Evolutionary conservation across 2,797 vertebrate genomes (phyloP).

Genomic region (Capromys pilorides): DNA sequence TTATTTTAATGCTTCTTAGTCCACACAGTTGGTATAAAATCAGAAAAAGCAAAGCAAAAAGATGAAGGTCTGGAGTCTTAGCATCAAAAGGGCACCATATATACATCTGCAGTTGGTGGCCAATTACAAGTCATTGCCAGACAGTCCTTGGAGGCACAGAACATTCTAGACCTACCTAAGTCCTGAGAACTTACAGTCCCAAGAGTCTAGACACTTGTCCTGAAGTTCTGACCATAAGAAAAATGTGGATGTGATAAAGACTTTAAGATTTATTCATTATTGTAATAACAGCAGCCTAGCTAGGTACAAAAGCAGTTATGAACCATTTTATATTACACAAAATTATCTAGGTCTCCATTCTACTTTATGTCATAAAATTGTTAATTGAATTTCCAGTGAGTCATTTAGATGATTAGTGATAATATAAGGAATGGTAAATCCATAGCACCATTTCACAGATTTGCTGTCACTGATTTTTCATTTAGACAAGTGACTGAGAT

Average conservation of each 20-base stretch:
- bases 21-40: constrained; percentile 88
- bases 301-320: constrained; percentile 87
- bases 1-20: constrained; percentile 90
- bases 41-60: constrained; percentile 82
- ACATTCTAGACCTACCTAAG: constrained; percentile 78
- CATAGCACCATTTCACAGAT: constrained; percentile 96
- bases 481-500: background rate
- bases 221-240: constrained; percentile 75
- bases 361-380: constrained; percentile 82
- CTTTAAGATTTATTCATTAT: constrained; percentile 81
- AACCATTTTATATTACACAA: constrained; percentile 85
- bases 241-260: constrained; percentile 77
- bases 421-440: constrained; percentile 97
- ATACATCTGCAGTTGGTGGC: constrained; percentile 82
- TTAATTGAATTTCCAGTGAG: constrained; percentile 90
- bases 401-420: constrained; percentile 90
- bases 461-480: constrained; percentile 79
- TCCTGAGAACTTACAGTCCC: constrained; percentile 14
- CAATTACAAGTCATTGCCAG: constrained; percentile 86
- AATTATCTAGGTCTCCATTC: constrained; percentile 85
- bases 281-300: constrained; percentile 82
- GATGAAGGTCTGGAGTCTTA: constrained; percentile 85
- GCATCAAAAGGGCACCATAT: constrained; percentile 85
- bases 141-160: constrained; percentile 81
- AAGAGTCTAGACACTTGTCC: constrained; percentile 72